A percentile compares a stretch with the other conserved stretches of the same genome.
phyloP scores from a whole-genome alignment of 2,113 vertebrate genomes.

The Macquaria australasica region DNA sequence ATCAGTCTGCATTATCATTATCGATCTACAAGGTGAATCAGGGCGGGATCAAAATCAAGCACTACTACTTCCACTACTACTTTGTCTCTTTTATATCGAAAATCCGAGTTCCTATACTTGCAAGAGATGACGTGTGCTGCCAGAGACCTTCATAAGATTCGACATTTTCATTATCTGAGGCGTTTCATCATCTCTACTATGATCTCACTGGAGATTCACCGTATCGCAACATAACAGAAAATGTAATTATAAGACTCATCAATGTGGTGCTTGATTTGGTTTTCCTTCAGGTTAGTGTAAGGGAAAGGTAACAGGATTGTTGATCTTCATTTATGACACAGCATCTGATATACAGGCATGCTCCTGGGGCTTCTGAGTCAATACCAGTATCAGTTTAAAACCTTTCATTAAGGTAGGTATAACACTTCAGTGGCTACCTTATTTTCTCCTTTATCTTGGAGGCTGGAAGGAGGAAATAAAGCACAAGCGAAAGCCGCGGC shows the following conservation, averaged over 20 bases:
- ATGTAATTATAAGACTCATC: conserved; percentile 51
- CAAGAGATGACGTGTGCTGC: conserved; percentile 12
- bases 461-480: conserved; percentile 81
- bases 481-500: conserved; percentile 67
- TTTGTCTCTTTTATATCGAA: conserved; percentile 13
- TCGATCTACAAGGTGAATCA: conserved; percentile 54
- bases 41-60: conserved; percentile 26
- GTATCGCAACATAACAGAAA: conserved; percentile 14
- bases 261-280: conserved; percentile 29
- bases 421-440: conserved; percentile 79
- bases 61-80: conserved; percentile 24
- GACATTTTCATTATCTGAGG: conserved; percentile 27
- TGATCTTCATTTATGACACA: conserved; percentile 73
- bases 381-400: conserved; percentile 73
- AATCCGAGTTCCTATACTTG: neutral
- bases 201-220: conserved; percentile 21
- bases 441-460: conserved; percentile 77
- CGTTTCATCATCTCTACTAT: conserved; percentile 27
- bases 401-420: conserved; percentile 75
- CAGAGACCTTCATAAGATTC: neutral
- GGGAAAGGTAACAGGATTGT: conserved; percentile 53
- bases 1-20: conserved; percentile 68
- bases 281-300: conserved; percentile 56
- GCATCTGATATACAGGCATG: conserved; percentile 53
- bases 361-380: conserved; percentile 61